Conservation (phyloP, 2,113 vertebrate species). For the Caranx ignobilis region DNA sequence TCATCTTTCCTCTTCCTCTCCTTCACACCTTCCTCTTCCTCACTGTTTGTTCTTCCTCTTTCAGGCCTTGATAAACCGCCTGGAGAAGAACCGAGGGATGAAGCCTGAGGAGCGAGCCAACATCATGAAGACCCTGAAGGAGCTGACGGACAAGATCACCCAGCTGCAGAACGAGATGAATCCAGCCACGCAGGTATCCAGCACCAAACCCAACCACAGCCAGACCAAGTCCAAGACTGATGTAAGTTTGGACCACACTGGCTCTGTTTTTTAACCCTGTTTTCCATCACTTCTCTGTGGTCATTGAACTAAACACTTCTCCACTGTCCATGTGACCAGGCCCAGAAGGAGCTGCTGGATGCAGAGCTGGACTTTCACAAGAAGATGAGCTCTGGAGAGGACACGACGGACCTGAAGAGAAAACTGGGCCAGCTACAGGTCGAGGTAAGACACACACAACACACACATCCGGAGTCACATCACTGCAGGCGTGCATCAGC, state of each 20-base stretch:
- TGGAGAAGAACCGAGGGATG: slow-evolving; percentile 96
- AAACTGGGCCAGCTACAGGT: slow-evolving; percentile 94
- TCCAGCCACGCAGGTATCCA: slow-evolving; percentile 79
- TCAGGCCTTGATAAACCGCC: slow-evolving; percentile 94
- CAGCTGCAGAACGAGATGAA: slow-evolving; percentile 95
- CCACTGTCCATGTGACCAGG: slow-evolving; percentile 75
- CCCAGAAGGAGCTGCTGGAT: slow-evolving; percentile 96
- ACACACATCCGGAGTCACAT: background rate
- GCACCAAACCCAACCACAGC: slow-evolving; percentile 80
- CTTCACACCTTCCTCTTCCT: background rate
- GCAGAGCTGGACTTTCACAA: slow-evolving; percentile 97
- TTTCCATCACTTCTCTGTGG: background rate
- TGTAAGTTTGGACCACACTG: slow-evolving; percentile 76
- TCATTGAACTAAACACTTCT: background rate
- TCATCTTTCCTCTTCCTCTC: fast-evolving
- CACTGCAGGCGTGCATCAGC: background rate
- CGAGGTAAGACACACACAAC: slow-evolving; percentile 85
- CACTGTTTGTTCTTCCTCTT: background rate
- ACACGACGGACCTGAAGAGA: slow-evolving; percentile 96
- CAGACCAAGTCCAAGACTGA: slow-evolving; percentile 94
- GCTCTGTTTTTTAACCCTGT: background rate
- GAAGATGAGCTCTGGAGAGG: slow-evolving; percentile 94
- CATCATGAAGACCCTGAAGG: slow-evolving; percentile 97
- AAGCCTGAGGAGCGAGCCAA: slow-evolving; percentile 96
- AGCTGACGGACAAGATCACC: slow-evolving; percentile 93